phyloP scores from a whole-genome alignment of 2,888 invertebrate genomes.

The Micoletzkya japonica region DNA sequence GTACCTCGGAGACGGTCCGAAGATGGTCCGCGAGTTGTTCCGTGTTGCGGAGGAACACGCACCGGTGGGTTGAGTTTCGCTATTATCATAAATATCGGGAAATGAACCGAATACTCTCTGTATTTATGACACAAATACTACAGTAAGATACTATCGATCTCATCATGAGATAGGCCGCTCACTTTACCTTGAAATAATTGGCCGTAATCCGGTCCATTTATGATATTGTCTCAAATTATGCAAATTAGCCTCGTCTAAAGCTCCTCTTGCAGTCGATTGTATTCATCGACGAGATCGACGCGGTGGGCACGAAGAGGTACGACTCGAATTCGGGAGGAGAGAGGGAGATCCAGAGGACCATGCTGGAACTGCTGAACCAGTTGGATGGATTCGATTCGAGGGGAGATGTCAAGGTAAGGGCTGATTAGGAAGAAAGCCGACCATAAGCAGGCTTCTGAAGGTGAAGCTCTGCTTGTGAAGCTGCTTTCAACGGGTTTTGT shows the following conservation, averaged over 20 bases:
- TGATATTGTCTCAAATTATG: no score
- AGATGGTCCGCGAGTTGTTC: slow-evolving; percentile 93
- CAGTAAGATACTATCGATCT: background rate
- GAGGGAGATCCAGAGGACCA: slow-evolving; percentile 97
- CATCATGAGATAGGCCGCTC: no score
- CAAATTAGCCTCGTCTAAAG: no score
- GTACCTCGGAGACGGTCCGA: slow-evolving; percentile 95
- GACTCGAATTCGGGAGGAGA: slow-evolving; percentile 99
- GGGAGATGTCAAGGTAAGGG: slow-evolving; percentile 85
- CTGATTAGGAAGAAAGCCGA: background rate
- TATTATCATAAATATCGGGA: background rate
- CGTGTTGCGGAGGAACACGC: slow-evolving; percentile 99
- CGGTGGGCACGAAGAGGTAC: slow-evolving; percentile 93
- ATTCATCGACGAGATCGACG: slow-evolving; percentile 99
- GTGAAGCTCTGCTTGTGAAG: no score
- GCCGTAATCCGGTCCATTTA: no score
- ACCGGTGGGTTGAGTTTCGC: slow-evolving; percentile 69
- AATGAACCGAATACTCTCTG: background rate
- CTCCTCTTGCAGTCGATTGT: slow-evolving; percentile 80
- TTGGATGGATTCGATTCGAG: slow-evolving; percentile 95
- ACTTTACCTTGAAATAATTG: no score
- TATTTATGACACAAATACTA: no score
- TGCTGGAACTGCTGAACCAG: slow-evolving; percentile 97
- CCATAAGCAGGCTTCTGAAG: slow-evolving; percentile 1
- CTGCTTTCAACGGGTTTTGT: background rate